Percentiles rank a stretch among this genome's conserved stretches.
Conservation (phyloP, 2,797 vertebrate species). For the Podargus strigoides region DNA sequence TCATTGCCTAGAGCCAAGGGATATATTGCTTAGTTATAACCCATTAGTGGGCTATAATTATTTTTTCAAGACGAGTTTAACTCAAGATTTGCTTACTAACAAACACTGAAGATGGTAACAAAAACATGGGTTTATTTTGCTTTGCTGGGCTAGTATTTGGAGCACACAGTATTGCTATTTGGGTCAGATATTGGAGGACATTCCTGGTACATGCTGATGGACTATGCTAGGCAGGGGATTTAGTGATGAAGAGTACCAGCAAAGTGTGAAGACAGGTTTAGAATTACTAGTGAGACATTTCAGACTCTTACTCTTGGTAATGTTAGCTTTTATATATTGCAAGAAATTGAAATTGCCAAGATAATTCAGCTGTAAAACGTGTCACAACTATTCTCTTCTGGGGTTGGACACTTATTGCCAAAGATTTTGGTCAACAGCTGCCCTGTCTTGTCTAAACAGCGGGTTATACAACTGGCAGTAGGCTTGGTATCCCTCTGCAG, state of each 20-base stretch:
- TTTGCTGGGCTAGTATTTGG: background rate
- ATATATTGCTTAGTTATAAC: background rate
- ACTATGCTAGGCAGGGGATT: background rate
- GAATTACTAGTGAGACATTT: background rate
- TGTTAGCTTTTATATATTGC: background rate
- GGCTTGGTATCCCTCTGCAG: accelerated
- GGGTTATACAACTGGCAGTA: background rate
- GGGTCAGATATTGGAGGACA: background rate
- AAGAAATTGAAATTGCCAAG: background rate
- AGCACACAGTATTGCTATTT: background rate
- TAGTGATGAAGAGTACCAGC: background rate
- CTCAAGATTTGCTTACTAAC: background rate
- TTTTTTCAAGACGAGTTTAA: background rate
- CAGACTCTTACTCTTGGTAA: background rate
- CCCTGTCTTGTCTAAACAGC: background rate
- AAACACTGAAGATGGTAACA: background rate
- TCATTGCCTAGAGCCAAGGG: background rate
- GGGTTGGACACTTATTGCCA: background rate
- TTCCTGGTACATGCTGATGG: background rate
- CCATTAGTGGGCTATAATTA: background rate
- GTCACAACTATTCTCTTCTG: background rate
- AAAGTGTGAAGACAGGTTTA: background rate
- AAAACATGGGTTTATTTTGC: background rate
- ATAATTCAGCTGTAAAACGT: background rate
- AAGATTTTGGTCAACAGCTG: background rate